Evolutionary conservation across 2,797 vertebrate species (phyloP).

Genomic region (Alca torda): DNA sequence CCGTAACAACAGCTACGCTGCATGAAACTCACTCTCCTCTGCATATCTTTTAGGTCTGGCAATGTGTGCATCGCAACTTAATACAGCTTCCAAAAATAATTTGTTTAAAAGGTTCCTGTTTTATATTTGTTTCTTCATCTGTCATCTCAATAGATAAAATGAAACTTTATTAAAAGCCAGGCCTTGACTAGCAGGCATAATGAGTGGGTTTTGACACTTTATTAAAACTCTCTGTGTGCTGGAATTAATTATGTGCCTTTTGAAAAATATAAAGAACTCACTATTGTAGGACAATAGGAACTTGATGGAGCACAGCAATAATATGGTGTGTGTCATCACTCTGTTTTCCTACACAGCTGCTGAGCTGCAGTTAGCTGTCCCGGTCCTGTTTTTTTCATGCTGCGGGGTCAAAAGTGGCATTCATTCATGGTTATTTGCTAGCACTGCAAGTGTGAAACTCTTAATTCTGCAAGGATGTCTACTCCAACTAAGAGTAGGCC

Average conservation of each 20-base stretch:
- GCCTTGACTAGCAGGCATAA: slow-evolving; percentile 2
- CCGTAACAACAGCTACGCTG: neutral
- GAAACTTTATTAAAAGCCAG: slow-evolving; percentile 41
- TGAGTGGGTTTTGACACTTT: slow-evolving; percentile 4
- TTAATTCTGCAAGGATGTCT: neutral
- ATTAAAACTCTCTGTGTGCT: neutral
- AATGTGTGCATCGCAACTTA: neutral
- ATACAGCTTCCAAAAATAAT: slow-evolving; percentile 40
- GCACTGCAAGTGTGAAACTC: fast-evolving
- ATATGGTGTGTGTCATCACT: neutral
- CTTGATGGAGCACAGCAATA: slow-evolving; percentile 5
- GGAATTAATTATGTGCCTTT: slow-evolving; percentile 27
- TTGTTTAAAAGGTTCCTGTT: slow-evolving; percentile 13
- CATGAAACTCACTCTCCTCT: neutral
- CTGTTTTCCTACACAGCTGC: neutral
- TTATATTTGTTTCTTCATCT: slow-evolving; percentile 50
- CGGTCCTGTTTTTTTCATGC: neutral
- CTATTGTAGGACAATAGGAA: neutral
- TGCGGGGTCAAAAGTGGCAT: neutral
- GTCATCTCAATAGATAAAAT: slow-evolving; percentile 9
- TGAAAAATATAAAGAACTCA: neutral
- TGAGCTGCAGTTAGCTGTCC: neutral
- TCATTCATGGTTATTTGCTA: neutral
- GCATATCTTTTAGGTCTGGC: neutral
- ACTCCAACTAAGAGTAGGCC: neutral